Base-by-base conservation (phyloP, 2,797 vertebrate genomes). In the Champsocephalus gunnari region DNA sequence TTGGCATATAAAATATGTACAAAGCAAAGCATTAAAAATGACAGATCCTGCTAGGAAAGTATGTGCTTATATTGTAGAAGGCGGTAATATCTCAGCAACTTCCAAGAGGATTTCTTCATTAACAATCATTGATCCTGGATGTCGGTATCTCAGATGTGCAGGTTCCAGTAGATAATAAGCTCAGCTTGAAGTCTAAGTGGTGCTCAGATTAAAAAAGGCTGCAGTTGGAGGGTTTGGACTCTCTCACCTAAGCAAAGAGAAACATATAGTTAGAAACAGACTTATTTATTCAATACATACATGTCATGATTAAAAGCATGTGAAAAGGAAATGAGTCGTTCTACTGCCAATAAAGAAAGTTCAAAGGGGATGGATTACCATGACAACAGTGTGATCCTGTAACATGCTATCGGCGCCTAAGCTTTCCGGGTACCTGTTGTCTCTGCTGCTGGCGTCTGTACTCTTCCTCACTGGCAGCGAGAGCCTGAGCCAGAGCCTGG, bases 391-490 rank as follows among this genome's bases (percentile, higher is more conserved):
- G 67, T 34, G 32, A 54, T 94, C 89, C 91, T 83, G 88, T 84
- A 85, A 93, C 90, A 94, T 93, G 92, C 91, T 95, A 95, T 32
- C 86, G 93, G 85, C 71, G 83, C 83, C 88, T 93, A 95, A 93
- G 86, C 84, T 85, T 93, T 92, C 93, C 90, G 62, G 94, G 89
- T 96, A 96, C 95, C 95, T 96, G 95, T 92, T 94, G 95, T 94
- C 93, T 94, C 92, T 94, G 95, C 89, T 95, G 95, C 83, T 96
- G 95, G 21, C 92, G 94, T 61, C 90, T 81, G 86, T 84, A 96
- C 62, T 96, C 95, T 89, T 96, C 95, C 80, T 96, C 95, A 38
- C 95, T 96, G 75, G 95, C 95, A 86, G 95, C 95, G 1, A 96
- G 93, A 76, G 95, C 95, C 93, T 95, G 95, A 87, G 95, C 95